Conservation (phyloP, 2,113 vertebrate species). For the Collichthys lucidus region DNA sequence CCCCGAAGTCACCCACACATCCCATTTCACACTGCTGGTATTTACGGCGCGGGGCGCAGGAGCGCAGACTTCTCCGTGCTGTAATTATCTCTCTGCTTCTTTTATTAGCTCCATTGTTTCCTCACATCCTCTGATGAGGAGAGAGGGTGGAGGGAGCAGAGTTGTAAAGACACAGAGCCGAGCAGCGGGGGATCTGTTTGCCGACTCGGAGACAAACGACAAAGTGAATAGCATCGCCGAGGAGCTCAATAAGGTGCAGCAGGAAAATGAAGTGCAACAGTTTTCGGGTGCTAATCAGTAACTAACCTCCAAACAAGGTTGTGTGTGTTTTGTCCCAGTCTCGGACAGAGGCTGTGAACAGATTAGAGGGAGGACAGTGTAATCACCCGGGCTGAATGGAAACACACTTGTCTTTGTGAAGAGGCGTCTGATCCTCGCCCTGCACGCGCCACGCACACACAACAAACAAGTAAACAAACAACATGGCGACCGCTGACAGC, state of each 20-base stretch:
- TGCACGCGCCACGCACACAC: constrained; percentile 7
- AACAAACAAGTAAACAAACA: constrained; percentile 75
- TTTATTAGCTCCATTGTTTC: constrained; percentile 79
- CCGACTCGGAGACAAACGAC: constrained; percentile 72
- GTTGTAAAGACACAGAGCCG: constrained; percentile 72
- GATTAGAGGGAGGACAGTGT: constrained; percentile 58
- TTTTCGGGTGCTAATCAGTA: constrained; percentile 76
- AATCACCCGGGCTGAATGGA: constrained; percentile 67
- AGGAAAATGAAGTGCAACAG: constrained; percentile 76
- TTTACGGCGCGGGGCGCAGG: constrained; percentile 58
- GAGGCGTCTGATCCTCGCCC: constrained; percentile 41
- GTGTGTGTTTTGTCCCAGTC: constrained; percentile 61
- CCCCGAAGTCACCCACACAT: constrained; percentile 53
- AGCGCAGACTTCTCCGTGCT: constrained; percentile 49
- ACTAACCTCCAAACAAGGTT: constrained; percentile 73
- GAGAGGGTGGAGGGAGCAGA: constrained; percentile 21
- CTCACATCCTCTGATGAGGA: constrained; percentile 71
- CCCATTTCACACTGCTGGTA: constrained; percentile 61
- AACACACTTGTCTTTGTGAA: constrained; percentile 56
- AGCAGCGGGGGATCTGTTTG: constrained; percentile 75
- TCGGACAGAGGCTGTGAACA: constrained; percentile 49
- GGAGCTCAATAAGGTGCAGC: constrained; percentile 74
- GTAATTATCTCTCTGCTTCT: constrained; percentile 71
- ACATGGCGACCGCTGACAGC: constrained; percentile 30
- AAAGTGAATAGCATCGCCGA: constrained; percentile 66